These are phyloP conservation scores for Epinephelus coioides DNA, from an alignment of 2,797 vertebrate species.

Conservation along the genomic window DNA sequence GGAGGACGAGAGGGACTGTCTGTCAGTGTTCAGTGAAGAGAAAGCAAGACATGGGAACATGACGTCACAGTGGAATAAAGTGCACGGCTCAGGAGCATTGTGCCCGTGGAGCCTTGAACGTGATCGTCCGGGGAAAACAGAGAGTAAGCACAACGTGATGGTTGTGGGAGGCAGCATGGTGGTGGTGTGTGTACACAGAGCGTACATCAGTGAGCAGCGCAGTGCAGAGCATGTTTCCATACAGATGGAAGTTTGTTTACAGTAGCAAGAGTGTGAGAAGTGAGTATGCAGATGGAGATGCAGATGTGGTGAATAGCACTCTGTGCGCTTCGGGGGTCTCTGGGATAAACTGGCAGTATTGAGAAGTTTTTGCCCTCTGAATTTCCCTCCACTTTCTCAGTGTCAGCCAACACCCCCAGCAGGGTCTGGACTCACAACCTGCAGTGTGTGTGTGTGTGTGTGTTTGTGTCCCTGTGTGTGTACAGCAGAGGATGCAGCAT, in stretches of 20 bases:
- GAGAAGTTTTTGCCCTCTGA: conserved; percentile 18
- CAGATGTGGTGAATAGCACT: conserved; percentile 75
- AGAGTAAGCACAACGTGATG: conserved; percentile 57
- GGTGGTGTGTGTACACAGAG: conserved; percentile 40
- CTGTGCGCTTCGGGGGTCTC: conserved; percentile 57
- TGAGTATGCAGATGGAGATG: conserved; percentile 70
- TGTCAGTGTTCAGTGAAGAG: conserved; percentile 24
- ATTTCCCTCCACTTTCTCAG: conserved; percentile 48
- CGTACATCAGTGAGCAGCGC: conserved; percentile 32
- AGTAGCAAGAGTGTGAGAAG: conserved; percentile 66
- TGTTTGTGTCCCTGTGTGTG: conserved; percentile 20
- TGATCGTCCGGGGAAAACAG: conserved; percentile 51
- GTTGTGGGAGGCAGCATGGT: conserved; percentile 47
- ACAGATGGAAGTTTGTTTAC: conserved; percentile 78
- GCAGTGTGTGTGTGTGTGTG: background rate
- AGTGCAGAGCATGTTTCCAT: conserved; percentile 61
- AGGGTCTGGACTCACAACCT: conserved; percentile 27
- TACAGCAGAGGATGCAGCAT: background rate
- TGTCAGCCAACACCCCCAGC: conserved; percentile 47
- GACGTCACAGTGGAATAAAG: conserved; percentile 50
- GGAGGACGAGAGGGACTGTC: background rate
- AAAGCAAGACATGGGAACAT: conserved; percentile 33
- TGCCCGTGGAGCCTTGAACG: conserved; percentile 12
- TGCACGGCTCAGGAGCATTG: conserved; percentile 30
- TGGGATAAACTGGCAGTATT: conserved; percentile 49